A percentile compares a stretch with the other conserved stretches of the same genome.
Conservation (phyloP, 2,113 vertebrate species). For the Argyrosomus japonicus region DNA sequence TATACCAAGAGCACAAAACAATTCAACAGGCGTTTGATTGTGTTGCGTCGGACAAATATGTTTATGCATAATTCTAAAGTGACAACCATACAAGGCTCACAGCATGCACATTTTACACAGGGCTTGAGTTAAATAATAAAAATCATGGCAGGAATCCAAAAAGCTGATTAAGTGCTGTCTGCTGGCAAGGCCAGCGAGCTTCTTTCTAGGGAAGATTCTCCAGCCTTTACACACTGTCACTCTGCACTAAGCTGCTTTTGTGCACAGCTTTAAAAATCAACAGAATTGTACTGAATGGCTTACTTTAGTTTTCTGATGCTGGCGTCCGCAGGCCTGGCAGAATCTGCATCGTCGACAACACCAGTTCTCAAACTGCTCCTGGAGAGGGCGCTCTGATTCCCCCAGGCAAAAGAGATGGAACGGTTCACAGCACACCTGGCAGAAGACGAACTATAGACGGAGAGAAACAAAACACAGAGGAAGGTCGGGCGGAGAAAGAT, state of each 20-base stretch:
- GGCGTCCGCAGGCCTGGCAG: slow-evolving; percentile 96
- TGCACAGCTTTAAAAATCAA: slow-evolving; percentile 45
- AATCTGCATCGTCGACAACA: slow-evolving; percentile 97
- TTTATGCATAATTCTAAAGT: slow-evolving; percentile 42
- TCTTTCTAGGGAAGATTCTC: slow-evolving; percentile 53
- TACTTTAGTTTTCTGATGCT: slow-evolving; percentile 97
- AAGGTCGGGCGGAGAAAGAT: neutral
- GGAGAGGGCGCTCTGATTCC: slow-evolving; percentile 95
- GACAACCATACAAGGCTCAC: slow-evolving; percentile 47
- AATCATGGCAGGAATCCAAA: slow-evolving; percentile 60
- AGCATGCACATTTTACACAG: slow-evolving; percentile 45
- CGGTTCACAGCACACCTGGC: slow-evolving; percentile 99
- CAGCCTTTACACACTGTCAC: slow-evolving; percentile 55
- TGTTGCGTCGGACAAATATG: slow-evolving; percentile 23
- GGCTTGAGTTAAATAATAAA: slow-evolving; percentile 60
- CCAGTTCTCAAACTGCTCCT: slow-evolving; percentile 99
- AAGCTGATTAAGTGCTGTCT: slow-evolving; percentile 63
- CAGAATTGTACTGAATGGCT: slow-evolving; percentile 55
- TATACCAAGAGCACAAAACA: slow-evolving; percentile 10
- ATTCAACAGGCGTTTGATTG: slow-evolving; percentile 4
- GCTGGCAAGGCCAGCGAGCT: slow-evolving; percentile 37
- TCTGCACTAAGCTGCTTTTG: slow-evolving; percentile 49
- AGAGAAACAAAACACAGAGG: slow-evolving; percentile 2
- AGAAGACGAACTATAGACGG: slow-evolving; percentile 93
- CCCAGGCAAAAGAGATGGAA: slow-evolving; percentile 99